phyloP scores from a whole-genome alignment of 2,888 invertebrate species.

The Sesia apiformis region DNA sequence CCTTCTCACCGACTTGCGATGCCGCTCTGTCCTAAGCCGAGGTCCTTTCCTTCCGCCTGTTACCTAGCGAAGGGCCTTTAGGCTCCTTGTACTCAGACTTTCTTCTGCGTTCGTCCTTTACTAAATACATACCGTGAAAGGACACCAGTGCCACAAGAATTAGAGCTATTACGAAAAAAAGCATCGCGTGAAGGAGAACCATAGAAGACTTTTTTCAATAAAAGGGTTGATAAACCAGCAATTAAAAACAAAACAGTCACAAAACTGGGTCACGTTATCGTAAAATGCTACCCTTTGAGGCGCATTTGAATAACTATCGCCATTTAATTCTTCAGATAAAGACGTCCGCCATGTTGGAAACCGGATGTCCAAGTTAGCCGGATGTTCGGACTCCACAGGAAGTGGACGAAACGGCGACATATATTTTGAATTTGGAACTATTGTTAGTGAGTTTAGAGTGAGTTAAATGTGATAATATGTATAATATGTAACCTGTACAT shows the following conservation, averaged over 20 bases:
- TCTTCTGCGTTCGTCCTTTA: no score
- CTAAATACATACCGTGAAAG: no score
- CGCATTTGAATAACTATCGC: slow-evolving; percentile 69
- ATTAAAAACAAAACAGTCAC: not conserved
- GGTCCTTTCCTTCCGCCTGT: no score
- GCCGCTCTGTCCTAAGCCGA: no score
- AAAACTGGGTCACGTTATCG: slow-evolving; percentile 17
- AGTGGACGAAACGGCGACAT: slow-evolving; percentile 66
- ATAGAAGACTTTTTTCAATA: no score
- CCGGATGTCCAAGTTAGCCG: slow-evolving; percentile 69
- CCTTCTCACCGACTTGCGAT: no score
- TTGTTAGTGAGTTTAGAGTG: slow-evolving; percentile 25
- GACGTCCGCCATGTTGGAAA: slow-evolving; percentile 60
- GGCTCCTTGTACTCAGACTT: no score
- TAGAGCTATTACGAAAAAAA: no score
- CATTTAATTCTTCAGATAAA: slow-evolving; percentile 71
- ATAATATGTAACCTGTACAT: not conserved
- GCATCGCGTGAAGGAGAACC: no score
- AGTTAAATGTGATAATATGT: not conserved
- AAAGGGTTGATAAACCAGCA: no score
- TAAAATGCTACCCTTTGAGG: slow-evolving; percentile 19
- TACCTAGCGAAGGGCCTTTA: no score
- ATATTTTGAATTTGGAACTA: slow-evolving; percentile 67
- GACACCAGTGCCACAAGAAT: no score
- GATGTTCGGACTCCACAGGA: slow-evolving; percentile 72